Evolutionary conservation across 2,888 invertebrate genomes (phyloP).

Genomic region (Dorcus parallelipipedus): DNA sequence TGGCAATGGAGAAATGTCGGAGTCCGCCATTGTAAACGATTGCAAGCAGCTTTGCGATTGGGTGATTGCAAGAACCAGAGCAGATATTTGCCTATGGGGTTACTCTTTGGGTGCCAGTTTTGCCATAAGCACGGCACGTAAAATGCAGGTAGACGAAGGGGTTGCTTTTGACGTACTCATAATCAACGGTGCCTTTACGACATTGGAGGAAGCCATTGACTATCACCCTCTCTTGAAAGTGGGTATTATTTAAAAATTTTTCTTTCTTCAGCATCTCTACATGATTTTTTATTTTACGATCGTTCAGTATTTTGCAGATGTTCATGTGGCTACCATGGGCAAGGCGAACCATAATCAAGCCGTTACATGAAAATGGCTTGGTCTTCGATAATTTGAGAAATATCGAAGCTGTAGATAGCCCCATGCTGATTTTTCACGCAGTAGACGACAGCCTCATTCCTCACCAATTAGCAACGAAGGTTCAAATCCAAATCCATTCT

Average conservation of each 20-base stretch:
- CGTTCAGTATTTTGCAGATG: constrained; percentile 24
- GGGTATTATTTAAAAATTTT: neutral
- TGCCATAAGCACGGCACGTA: constrained; percentile 34
- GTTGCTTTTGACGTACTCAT: constrained; percentile 32
- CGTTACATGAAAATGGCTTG: constrained; percentile 39
- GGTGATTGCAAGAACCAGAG: constrained; percentile 31
- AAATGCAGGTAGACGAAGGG: constrained; percentile 31
- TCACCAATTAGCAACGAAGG: constrained; percentile 44
- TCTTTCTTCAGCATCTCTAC: no score
- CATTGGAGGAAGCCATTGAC: constrained; percentile 37
- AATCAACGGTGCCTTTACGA: constrained; percentile 40
- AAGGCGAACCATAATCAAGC: constrained; percentile 36
- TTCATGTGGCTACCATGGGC: constrained; percentile 42
- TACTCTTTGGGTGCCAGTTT: constrained; percentile 43
- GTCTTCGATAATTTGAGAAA: constrained; percentile 35
- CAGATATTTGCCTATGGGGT: constrained; percentile 42
- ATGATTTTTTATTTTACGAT: no score
- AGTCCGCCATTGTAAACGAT: constrained; percentile 40
- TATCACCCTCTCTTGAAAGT: constrained; percentile 33
- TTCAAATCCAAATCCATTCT: neutral
- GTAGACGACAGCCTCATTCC: constrained; percentile 88
- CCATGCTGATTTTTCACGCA: constrained; percentile 87
- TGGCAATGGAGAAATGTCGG: constrained; percentile 33
- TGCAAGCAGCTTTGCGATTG: constrained; percentile 40
- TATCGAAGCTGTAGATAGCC: constrained; percentile 37